Conservation (phyloP, 2,113 vertebrate genomes). For the Euleptes europaea region DNA sequence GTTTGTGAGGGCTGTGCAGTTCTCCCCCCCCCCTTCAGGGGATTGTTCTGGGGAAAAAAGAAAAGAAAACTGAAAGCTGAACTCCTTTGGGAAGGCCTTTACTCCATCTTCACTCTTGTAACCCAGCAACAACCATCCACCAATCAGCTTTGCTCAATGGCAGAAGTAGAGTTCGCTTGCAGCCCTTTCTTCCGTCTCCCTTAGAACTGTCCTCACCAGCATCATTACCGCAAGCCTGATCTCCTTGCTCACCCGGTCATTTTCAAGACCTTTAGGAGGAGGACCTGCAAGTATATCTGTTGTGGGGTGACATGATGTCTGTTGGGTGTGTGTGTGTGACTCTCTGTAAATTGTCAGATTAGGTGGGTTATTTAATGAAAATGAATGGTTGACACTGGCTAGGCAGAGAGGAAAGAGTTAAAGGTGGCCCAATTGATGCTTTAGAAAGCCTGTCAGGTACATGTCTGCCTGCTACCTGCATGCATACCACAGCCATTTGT, state of each 20-base stretch:
- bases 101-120: constrained; percentile 57
- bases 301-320: not conserved
- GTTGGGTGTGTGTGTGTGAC: not conserved
- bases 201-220: constrained; percentile 36
- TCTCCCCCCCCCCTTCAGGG: constrained; percentile 35
- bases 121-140: constrained; percentile 67
- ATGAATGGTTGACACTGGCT: not conserved
- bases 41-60: constrained; percentile 47
- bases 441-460: constrained; percentile 49
- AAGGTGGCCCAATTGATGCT: constrained; percentile 46
- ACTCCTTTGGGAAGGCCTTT: constrained; percentile 61
- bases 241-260: constrained; percentile 7
- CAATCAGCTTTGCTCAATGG: constrained; percentile 61
- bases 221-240: constrained; percentile 14
- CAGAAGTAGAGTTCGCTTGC: constrained; percentile 56
- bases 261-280: not conserved
- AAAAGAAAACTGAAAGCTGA: constrained; percentile 45
- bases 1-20: not conserved
- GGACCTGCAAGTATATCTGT: not conserved
- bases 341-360: not conserved
- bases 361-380: not conserved
- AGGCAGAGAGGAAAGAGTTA: constrained; percentile 53
- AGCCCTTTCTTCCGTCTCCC: constrained; percentile 43
- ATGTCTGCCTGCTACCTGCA: constrained; percentile 27
- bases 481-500: not conserved